Conservation (phyloP, 2,113 vertebrate genomes). For the Coptodon bakossiorum region DNA sequence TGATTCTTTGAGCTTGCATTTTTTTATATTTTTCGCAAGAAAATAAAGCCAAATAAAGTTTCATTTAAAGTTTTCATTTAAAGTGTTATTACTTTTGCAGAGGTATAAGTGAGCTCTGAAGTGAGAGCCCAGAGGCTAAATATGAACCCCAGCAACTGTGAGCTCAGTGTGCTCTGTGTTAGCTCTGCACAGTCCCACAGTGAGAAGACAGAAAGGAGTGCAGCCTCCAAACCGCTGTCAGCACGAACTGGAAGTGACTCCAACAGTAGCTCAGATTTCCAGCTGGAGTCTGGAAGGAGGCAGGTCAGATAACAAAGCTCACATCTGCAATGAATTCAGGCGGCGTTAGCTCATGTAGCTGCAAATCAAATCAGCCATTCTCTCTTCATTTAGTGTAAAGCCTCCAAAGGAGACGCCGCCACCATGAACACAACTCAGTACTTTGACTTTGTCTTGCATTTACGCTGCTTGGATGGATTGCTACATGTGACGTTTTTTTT, state of each 20-base stretch:
- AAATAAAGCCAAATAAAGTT: conserved; percentile 64
- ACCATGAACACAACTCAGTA: rapidly evolving
- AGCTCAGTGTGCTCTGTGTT: not conserved
- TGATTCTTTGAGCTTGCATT: conserved; percentile 50
- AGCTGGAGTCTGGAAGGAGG: not conserved
- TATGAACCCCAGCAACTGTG: not conserved
- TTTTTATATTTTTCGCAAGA: conserved; percentile 51
- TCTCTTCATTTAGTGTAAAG: not conserved
- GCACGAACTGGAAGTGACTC: conserved; percentile 22
- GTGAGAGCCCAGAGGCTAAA: not conserved
- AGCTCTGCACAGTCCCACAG: not conserved
- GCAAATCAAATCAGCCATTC: not conserved
- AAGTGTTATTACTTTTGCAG: not conserved
- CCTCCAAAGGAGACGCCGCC: not conserved
- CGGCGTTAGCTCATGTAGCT: not conserved
- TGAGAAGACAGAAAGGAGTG: conserved; percentile 13
- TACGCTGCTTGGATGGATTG: not conserved
- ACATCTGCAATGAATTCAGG: conserved; percentile 46
- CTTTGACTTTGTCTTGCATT: not conserved
- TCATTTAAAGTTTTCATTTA: conserved; percentile 28
- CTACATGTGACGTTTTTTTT: rapidly evolving
- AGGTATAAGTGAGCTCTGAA: not conserved
- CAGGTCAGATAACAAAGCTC: conserved; percentile 1
- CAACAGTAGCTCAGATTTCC: conserved; percentile 44
- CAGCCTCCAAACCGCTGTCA: conserved; percentile 47